These are phyloP conservation scores for Maconellicoccus hirsutus DNA, from an alignment of 1,140 invertebrate species.

Conservation along the genomic window DNA sequence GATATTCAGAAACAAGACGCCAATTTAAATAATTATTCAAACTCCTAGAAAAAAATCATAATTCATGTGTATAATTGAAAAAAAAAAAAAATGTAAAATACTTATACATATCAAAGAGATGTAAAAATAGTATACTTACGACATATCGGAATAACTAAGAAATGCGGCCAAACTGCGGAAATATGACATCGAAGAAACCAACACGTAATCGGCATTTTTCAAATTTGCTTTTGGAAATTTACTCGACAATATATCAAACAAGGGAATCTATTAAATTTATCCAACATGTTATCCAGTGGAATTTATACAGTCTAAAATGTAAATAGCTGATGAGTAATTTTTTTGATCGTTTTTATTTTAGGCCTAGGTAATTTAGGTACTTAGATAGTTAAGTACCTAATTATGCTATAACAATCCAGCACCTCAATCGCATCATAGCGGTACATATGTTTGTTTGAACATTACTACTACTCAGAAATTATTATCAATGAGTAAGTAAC, in stretches of 20 bases:
- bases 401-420: too few relatives aligned
- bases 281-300: background rate
- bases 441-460: too few relatives aligned
- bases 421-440: too few relatives aligned
- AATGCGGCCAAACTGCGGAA: conserved; percentile 31
- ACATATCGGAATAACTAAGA: background rate
- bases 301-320: background rate
- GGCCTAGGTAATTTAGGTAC: too few relatives aligned
- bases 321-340: too few relatives aligned
- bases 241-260: conserved; percentile 41
- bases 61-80: too few relatives aligned
- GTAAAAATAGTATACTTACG: background rate
- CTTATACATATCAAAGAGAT: too few relatives aligned
- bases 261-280: conserved; percentile 39
- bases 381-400: too few relatives aligned
- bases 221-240: conserved; percentile 43
- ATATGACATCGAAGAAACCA: conserved; percentile 43
- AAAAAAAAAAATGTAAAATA: too few relatives aligned
- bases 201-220: conserved; percentile 40
- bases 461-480: too few relatives aligned
- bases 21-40: conserved; percentile 51
- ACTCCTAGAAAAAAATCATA: conserved; percentile 34
- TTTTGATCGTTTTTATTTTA: too few relatives aligned
- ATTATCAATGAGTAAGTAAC: background rate
- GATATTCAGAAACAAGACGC: conserved; percentile 42